Conservation (phyloP, 2,113 vertebrate species). For the Carassius auratus region DNA sequence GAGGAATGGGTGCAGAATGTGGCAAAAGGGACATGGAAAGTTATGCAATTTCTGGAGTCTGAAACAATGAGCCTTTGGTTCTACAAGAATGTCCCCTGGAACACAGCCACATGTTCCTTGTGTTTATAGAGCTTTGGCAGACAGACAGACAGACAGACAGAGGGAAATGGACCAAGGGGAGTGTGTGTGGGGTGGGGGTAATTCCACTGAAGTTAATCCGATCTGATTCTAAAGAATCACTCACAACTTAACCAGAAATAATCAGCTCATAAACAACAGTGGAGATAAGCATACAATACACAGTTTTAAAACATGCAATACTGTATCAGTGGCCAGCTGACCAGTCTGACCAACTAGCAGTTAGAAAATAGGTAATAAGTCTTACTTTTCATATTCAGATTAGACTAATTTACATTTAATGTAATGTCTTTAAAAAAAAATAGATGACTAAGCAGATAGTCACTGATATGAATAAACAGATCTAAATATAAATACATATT, state of each 20-base stretch:
- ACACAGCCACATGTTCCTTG: constrained; percentile 57
- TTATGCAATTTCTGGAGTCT: constrained; percentile 42
- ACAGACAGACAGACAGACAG: constrained; percentile 1
- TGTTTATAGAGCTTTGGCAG: constrained; percentile 32
- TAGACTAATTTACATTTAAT: neutral
- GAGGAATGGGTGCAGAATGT: neutral
- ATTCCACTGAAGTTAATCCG: constrained; percentile 12
- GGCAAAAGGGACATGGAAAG: constrained; percentile 18
- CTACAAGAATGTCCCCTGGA: constrained; percentile 24
- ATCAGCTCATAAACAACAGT: neutral
- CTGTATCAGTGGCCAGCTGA: neutral
- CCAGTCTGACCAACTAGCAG: too few species aligned
- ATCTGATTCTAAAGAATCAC: neutral
- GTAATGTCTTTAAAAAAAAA: neutral
- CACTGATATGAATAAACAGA: too few species aligned
- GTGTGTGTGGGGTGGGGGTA: neutral
- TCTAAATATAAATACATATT: too few species aligned
- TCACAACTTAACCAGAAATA: neutral
- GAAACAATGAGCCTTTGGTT: constrained; percentile 48
- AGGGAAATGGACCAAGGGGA: neutral
- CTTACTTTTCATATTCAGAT: neutral
- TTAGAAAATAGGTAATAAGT: neutral
- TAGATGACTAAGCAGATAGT: too few species aligned
- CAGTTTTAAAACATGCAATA: neutral
- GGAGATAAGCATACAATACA: neutral